phyloP scores from a whole-genome alignment of 1,140 invertebrate species.

The Tachypleus tridentatus region DNA sequence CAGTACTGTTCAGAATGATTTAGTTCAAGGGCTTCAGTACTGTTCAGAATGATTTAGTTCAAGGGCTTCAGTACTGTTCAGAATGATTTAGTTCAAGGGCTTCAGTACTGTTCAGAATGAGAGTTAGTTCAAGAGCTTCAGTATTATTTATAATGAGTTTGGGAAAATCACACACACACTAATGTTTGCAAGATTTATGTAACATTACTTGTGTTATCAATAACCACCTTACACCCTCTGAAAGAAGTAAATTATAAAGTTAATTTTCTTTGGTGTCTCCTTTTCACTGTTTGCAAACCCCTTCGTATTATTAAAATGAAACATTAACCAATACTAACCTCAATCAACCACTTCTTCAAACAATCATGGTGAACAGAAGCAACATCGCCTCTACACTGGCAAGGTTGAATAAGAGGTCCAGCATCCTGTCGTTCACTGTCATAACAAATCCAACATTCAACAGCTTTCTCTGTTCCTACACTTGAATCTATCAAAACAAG shows the following conservation, averaged over 20 bases:
- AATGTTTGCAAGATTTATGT: neutral
- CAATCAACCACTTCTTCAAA: conserved; percentile 73
- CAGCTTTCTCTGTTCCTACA: conserved; percentile 9
- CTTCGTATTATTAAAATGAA: neutral
- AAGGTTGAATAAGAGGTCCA: conserved; percentile 73
- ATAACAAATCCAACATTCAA: conserved; percentile 89
- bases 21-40: no score
- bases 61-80: no score
- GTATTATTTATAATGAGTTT: no score
- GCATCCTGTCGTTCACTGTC: conserved; percentile 61
- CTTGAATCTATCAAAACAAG: neutral
- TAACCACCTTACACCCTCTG: neutral
- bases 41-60: no score
- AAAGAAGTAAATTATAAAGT: neutral
- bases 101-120: no score
- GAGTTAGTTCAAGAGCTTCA: no score
- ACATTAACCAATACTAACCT: conserved; percentile 29
- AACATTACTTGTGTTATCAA: neutral
- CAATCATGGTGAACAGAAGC: conserved; percentile 84
- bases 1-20: no score
- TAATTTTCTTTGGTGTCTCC: neutral
- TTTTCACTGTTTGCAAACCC: neutral
- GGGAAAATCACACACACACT: neutral
- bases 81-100: no score
- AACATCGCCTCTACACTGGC: conserved; percentile 78